phyloP scores from a whole-genome alignment of 2,113 vertebrate species.

The Megaleporinus macrocephalus region DNA sequence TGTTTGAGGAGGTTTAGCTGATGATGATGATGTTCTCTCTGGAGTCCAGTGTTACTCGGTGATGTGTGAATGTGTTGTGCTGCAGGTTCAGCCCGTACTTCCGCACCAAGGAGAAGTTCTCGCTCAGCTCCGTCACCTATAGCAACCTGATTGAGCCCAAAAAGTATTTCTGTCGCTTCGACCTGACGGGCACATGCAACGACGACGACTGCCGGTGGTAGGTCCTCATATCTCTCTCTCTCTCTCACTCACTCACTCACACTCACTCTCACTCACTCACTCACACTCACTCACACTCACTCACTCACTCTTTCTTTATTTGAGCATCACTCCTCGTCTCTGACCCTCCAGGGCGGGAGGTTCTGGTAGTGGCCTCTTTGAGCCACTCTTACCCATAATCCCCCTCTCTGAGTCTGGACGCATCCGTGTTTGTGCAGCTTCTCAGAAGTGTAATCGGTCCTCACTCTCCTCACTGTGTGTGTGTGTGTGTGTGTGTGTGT shows the following conservation, averaged over 20 bases:
- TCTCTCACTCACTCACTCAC: too few species aligned
- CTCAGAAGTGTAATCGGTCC: slow-evolving; percentile 35
- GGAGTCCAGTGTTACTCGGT: too few species aligned
- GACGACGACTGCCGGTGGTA: slow-evolving; percentile 94
- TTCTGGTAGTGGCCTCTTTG: too few species aligned
- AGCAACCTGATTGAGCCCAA: slow-evolving; percentile 90
- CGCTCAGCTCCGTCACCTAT: slow-evolving; percentile 87
- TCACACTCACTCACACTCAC: too few species aligned
- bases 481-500: slow-evolving; percentile 35
- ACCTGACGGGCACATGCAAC: slow-evolving; percentile 94
- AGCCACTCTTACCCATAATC: background rate
- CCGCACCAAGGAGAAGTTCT: slow-evolving; percentile 94
- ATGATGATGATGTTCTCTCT: too few species aligned
- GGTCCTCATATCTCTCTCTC: slow-evolving; percentile 56
- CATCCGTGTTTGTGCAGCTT: too few species aligned
- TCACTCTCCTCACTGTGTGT: too few species aligned
- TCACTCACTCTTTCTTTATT: background rate
- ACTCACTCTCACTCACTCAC: too few species aligned
- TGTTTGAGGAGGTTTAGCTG: too few species aligned
- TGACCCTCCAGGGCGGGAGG: too few species aligned
- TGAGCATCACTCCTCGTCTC: too few species aligned
- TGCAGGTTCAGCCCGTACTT: slow-evolving; percentile 96
- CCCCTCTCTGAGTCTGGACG: background rate
- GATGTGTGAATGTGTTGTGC: background rate
- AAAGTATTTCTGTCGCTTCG: slow-evolving; percentile 93